Evolutionary conservation across 1,140 invertebrate species (phyloP).

Genomic region (Chlorops oryzae): DNA sequence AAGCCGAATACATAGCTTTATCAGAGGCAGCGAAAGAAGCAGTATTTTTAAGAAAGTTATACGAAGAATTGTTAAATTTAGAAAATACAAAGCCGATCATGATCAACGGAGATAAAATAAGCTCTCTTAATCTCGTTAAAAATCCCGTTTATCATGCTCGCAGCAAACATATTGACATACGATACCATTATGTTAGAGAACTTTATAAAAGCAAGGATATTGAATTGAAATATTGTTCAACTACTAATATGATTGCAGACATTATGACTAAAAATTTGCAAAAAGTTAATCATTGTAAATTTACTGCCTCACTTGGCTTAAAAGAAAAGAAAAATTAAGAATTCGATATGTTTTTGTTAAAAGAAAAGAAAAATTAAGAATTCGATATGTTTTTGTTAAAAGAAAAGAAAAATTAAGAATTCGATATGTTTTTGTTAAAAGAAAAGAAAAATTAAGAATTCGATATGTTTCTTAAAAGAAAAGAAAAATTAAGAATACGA

Average conservation of each 20-base stretch:
- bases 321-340: too few species aligned
- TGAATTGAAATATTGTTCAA: conserved; percentile 16
- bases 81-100: not conserved
- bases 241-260: conserved; percentile 18
- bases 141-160: conserved; percentile 25
- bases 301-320: too few species aligned
- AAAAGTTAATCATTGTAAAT: conserved; percentile 6
- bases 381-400: too few species aligned
- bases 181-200: conserved; percentile 30
- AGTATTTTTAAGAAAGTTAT: conserved; percentile 22
- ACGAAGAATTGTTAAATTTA: conserved; percentile 15
- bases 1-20: too few species aligned
- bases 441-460: too few species aligned
- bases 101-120: conserved; percentile 20
- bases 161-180: conserved; percentile 34
- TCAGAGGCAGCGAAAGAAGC: conserved; percentile 27
- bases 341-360: too few species aligned
- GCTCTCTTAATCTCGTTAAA: conserved; percentile 21
- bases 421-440: too few species aligned
- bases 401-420: too few species aligned
- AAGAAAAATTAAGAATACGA: too few species aligned
- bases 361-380: too few species aligned
- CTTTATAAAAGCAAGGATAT: conserved; percentile 11
- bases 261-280: conserved; percentile 20
- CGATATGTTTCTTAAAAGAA: too few species aligned